Evolutionary conservation across 2,797 vertebrate species (phyloP).

Genomic region (Cossypha caffra): DNA sequence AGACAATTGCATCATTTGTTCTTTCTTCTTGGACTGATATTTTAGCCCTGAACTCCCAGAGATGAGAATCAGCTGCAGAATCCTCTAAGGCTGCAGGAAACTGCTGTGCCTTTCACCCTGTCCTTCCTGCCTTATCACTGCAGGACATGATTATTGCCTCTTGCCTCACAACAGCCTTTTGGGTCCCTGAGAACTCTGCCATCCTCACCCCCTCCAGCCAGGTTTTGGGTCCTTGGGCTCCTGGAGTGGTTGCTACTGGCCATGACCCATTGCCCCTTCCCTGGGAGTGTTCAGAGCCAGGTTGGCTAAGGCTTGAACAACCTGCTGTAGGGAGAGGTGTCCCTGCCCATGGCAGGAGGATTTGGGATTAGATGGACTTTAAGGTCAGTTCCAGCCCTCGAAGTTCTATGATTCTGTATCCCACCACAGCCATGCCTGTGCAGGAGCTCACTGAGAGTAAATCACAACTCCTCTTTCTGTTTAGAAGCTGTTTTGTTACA

Average conservation of each 20-base stretch:
- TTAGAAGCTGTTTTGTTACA: not conserved
- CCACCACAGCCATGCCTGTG: not conserved
- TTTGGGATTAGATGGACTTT: not conserved
- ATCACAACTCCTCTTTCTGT: not conserved
- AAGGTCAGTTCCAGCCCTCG: not conserved
- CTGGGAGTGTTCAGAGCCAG: not conserved
- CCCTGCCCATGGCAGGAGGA: not conserved
- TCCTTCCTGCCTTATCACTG: not conserved
- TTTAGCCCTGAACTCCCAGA: not conserved
- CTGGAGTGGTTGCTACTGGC: not conserved
- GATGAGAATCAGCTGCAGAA: not conserved
- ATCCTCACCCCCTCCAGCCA: not conserved
- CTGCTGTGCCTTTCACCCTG: not conserved
- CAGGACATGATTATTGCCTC: fast-evolving
- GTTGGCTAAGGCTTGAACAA: not conserved
- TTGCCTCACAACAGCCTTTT: not conserved
- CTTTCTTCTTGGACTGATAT: not conserved
- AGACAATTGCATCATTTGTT: not conserved
- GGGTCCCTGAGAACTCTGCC: not conserved
- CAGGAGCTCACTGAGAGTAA: not conserved
- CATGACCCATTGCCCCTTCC: not conserved
- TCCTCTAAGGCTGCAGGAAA: not conserved
- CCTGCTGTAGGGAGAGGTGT: not conserved
- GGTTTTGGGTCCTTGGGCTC: not conserved
- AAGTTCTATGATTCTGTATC: not conserved